Evolutionary conservation across 2,888 invertebrate species (phyloP).

Genomic region (Parthenolecanium corni): DNA sequence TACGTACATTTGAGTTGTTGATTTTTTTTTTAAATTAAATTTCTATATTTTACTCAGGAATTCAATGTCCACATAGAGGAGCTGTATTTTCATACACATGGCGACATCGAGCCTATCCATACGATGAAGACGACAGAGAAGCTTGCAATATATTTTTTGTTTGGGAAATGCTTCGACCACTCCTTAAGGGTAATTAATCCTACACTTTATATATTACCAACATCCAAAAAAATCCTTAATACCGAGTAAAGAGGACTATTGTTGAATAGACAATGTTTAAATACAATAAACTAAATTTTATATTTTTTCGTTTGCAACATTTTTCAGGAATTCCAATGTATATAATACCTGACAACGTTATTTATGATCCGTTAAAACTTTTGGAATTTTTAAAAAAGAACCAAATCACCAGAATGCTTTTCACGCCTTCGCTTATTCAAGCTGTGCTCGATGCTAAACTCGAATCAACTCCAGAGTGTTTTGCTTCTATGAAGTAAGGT

Average conservation of each 20-base stretch:
- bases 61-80: constrained; percentile 34
- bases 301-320: no score
- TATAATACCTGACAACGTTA: constrained; percentile 35
- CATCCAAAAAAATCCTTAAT: no score
- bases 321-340: constrained; percentile 34
- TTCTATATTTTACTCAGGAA: no score
- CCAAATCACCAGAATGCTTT: constrained; percentile 34
- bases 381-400: constrained; percentile 32
- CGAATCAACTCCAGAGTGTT: constrained; percentile 1
- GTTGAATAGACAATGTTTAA: no score
- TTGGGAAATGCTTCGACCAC: constrained; percentile 36
- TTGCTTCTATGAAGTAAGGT: constrained; percentile 29
- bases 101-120: constrained; percentile 34
- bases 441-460: constrained; percentile 32
- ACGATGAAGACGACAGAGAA: constrained; percentile 34
- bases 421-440: constrained; percentile 35
- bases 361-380: constrained; percentile 34
- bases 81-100: constrained; percentile 33
- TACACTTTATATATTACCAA: no score
- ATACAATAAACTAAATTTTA: no score
- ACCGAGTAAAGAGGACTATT: no score
- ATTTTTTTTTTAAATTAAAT: no score
- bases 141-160: constrained; percentile 36
- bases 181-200: constrained; percentile 33
- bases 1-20: no score